Conservation (phyloP, 2,113 vertebrate genomes). For the Anolis carolinensis region DNA sequence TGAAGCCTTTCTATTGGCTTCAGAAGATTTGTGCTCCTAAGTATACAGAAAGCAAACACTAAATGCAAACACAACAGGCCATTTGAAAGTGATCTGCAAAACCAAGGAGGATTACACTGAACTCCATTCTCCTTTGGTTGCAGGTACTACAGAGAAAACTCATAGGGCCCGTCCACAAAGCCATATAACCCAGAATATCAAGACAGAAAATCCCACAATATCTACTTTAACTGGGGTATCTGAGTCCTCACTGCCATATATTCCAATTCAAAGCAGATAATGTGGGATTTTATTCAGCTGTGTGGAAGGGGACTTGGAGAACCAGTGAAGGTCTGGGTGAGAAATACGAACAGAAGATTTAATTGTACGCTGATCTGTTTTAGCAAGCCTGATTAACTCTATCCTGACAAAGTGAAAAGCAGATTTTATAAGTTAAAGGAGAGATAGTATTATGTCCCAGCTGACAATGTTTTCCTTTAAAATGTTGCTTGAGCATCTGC, state of each 20-base stretch:
- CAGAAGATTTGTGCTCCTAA: slow-evolving; percentile 2
- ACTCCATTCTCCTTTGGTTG: background rate
- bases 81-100: background rate
- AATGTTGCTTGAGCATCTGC: background rate
- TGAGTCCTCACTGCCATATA: too few species aligned
- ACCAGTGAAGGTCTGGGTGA: background rate
- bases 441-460: background rate
- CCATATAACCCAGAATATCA: too few species aligned
- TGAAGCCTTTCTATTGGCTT: background rate
- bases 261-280: too few species aligned
- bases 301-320: too few species aligned
- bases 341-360: too few species aligned
- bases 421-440: background rate
- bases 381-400: too few species aligned
- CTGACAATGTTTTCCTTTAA: slow-evolving; percentile 3
- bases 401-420: background rate
- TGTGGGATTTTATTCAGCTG: too few species aligned
- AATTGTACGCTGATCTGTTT: too few species aligned
- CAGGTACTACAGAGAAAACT: too few species aligned
- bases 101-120: background rate
- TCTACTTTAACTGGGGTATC: too few species aligned
- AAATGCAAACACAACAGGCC: background rate
- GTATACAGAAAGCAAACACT: background rate
- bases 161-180: too few species aligned
- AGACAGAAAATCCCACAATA: too few species aligned